Evolutionary conservation across 2,113 vertebrate genomes (phyloP).

Genomic region (Genyomyrus donnyi): DNA sequence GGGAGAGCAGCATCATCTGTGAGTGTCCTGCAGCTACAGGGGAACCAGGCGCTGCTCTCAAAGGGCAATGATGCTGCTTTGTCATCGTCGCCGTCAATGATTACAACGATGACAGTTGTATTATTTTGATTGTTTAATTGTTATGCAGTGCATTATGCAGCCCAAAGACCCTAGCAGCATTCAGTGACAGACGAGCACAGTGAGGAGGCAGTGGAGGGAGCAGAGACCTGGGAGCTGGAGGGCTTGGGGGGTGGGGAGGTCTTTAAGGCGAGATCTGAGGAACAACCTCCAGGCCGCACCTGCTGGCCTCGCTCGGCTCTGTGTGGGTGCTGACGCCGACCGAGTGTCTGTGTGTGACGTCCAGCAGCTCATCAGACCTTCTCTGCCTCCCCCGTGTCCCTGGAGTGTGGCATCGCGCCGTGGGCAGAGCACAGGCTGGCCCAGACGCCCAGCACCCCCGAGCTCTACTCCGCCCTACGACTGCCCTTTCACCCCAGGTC

Average conservation of each 20-base stretch:
- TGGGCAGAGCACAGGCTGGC: slow-evolving; percentile 25
- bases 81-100: too few species aligned
- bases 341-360: neutral
- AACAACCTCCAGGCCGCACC: neutral
- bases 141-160: too few species aligned
- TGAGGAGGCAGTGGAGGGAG: too few species aligned
- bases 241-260: too few species aligned
- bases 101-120: too few species aligned
- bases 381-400: slow-evolving; percentile 37
- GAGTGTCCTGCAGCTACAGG: slow-evolving; percentile 20
- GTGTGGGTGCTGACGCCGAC: too few species aligned
- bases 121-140: too few species aligned
- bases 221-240: too few species aligned
- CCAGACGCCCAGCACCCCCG: slow-evolving; percentile 52
- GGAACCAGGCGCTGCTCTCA: too few species aligned
- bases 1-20: slow-evolving; percentile 39
- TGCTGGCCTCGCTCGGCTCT: neutral
- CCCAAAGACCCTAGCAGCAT: too few species aligned
- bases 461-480: slow-evolving; percentile 52
- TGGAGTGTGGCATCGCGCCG: neutral
- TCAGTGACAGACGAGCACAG: too few species aligned
- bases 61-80: too few species aligned
- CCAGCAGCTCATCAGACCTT: slow-evolving; percentile 28
- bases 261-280: neutral
- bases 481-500: slow-evolving; percentile 46